Evolutionary conservation across 2,888 invertebrate genomes (phyloP), one percentile per base, ranked within the genome.

Genomic region (Cyaniris semiargus): DNA sequence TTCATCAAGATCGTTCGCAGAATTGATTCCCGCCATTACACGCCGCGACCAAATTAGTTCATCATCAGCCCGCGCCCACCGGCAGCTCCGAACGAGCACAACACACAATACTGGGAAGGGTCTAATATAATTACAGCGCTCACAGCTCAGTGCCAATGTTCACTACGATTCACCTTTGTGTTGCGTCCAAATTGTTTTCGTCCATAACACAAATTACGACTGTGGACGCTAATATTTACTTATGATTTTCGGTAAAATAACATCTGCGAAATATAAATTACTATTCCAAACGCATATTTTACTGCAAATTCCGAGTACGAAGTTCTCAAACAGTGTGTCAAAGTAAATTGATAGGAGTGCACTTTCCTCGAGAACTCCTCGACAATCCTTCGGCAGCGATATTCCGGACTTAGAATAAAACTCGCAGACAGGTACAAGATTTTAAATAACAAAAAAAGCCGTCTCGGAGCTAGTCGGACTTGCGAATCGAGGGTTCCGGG

Each of bases 311-410:
- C 66, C 1, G 27, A 6, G 5, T 27, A 23, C 3, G 1, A 66
- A 31, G 27, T 31, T 66, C 6, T 66, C 27, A 60, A 60, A 60
- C 13, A 66, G 15, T 27, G 66, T 66, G 27, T 66, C 66, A 66
- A 66, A 60, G 60, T 60, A 60, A 66, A 66, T 66, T 66, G 66
- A 66, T 27, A 15, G 15, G 66, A 66, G 66, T 66, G 66, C 66
- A 66, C 66, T 66, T 66, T 7, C 15, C 27, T 21, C 15, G 27
- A 66, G 13, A 3, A 13, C 66, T 66, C 66, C 66, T 66, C 27
- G 27, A 66, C 66, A 66, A 31, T 66, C 66, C 60, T 66, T 18
- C 58, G 4, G 13, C 21, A 13, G 60, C 15, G 60, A 66, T 66
- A 66, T 66, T 31, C 27, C 0, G 3, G 13, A 13, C 4, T 60